Base-by-base conservation (phyloP, 2,113 vertebrate species). In the Corythoichthys intestinalis region DNA sequence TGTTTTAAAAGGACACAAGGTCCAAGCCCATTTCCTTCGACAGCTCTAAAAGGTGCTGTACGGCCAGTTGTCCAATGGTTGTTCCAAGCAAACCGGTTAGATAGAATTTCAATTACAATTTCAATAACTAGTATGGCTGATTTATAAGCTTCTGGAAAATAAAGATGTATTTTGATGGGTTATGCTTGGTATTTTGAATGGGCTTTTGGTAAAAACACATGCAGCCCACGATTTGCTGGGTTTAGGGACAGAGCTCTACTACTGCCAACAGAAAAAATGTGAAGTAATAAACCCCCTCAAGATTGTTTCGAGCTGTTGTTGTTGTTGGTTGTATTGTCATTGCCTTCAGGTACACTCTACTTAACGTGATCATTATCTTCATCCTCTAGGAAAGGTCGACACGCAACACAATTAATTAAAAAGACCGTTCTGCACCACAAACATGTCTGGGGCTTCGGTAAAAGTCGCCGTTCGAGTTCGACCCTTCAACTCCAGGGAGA, bases 381-480 rank as follows among this genome's bases (percentile, higher is more conserved):
- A 82, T 76, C 41, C 10, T 78, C n/a, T 58, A 58, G 34, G 56
- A 15, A 91, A 89, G 81, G 81, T 63, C 65, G 52, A 74, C 41
- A 77, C 66, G 71, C 50, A 67, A 73, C 67, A 64, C 72, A 67
- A 77, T 71, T 58, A 74, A 68, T 74, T 85, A 57, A 78, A 44
- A 65, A 74, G 69, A 69, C 89, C 49, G 13, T 58, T 12, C 70
- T 66, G 34, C 79, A 62, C 71, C 17, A 64, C 83, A 77, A 88
- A 80, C 71, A 99, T 99, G 97, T 98, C 97, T 15, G 97, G 97
- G 73, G 97, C 97, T 34, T 99, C 97, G 0, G 97, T 99, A 80
- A 99, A 99, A 91, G 97, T 99, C 71, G 96, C 96, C 46, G 97
- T 99, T 47, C 93, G 97, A 38, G 97, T 99, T 46, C 91, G 97